A percentile compares a stretch with the other conserved stretches of the same genome.
Conservation (phyloP, 2,113 vertebrate genomes). For the Corydoras sp. region DNA sequence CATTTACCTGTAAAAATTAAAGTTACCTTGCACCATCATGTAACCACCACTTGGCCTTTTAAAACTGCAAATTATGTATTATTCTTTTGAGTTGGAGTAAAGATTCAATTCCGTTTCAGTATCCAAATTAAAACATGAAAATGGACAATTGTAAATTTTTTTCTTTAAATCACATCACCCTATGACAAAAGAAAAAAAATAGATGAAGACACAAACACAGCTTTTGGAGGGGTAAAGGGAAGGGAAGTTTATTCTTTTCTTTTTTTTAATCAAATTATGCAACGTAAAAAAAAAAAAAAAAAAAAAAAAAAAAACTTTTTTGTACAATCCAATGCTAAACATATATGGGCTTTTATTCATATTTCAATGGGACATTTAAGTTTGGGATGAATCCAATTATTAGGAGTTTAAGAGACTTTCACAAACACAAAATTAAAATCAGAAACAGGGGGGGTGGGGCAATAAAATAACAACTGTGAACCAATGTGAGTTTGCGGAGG, state of each 20-base stretch:
- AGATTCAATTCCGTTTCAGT: too few relatives aligned
- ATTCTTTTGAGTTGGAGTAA: too few relatives aligned
- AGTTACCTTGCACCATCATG: too few relatives aligned
- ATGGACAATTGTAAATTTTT: too few relatives aligned
- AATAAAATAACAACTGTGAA: background rate
- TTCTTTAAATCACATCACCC: too few relatives aligned
- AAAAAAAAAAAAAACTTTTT: slow-evolving; percentile 22
- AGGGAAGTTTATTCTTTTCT: slow-evolving; percentile 57
- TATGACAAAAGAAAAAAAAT: too few relatives aligned
- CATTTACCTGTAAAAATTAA: too few relatives aligned
- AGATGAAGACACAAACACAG: slow-evolving; percentile 35
- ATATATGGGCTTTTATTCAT: slow-evolving; percentile 43
- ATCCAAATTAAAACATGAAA: too few relatives aligned
- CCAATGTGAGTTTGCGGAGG: slow-evolving; percentile 6
- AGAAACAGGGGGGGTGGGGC: slow-evolving; percentile 21
- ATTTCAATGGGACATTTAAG: slow-evolving; percentile 49
- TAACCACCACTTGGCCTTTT: too few relatives aligned
- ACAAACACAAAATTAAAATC: slow-evolving; percentile 39
- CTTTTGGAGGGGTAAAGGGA: slow-evolving; percentile 51
- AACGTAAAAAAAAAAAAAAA: background rate
- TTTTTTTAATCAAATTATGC: slow-evolving; percentile 46
- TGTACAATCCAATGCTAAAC: slow-evolving; percentile 46
- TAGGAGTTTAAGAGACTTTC: slow-evolving; percentile 47
- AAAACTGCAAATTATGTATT: too few relatives aligned
- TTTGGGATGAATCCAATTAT: slow-evolving; percentile 67